Evolutionary conservation across 2,113 vertebrate genomes (phyloP).

Genomic region (Plectropomus leopardus): DNA sequence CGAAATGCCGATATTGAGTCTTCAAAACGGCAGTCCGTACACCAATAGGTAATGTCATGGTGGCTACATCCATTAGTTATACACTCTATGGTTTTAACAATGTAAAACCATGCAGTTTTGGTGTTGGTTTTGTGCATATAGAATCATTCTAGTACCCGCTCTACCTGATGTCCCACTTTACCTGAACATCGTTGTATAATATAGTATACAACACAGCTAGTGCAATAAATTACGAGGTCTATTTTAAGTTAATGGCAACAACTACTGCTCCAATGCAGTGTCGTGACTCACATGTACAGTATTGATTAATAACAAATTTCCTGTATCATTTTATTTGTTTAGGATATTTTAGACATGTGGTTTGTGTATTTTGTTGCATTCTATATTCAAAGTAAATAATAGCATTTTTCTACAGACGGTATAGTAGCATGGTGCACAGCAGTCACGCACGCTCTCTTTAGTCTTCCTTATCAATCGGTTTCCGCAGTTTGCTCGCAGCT

Average conservation of each 20-base stretch:
- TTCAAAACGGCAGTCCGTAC: too few species aligned
- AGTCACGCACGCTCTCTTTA: slow-evolving; percentile 9
- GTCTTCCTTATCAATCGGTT: slow-evolving; percentile 25
- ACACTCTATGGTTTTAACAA: too few species aligned
- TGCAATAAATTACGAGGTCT: neutral
- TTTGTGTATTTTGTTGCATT: slow-evolving; percentile 20
- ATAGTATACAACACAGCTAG: too few species aligned
- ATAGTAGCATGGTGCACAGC: slow-evolving; percentile 19
- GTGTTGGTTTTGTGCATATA: too few species aligned
- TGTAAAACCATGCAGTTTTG: too few species aligned
- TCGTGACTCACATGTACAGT: neutral
- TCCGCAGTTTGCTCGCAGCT: slow-evolving; percentile 37
- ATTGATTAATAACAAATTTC: neutral
- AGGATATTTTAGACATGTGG: neutral
- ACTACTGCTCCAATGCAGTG: neutral
- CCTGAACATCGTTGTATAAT: too few species aligned
- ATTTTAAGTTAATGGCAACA: neutral
- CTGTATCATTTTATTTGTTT: neutral
- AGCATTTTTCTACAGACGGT: slow-evolving; percentile 15
- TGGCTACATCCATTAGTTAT: too few species aligned
- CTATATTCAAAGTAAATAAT: slow-evolving; percentile 19
- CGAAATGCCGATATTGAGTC: too few species aligned
- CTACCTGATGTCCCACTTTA: too few species aligned
- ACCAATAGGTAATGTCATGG: too few species aligned
- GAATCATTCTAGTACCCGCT: too few species aligned